Percentiles rank a stretch among this genome's conserved stretches.
phyloP scores from a whole-genome alignment of 2,113 vertebrate species.

The Oriolus oriolus region DNA sequence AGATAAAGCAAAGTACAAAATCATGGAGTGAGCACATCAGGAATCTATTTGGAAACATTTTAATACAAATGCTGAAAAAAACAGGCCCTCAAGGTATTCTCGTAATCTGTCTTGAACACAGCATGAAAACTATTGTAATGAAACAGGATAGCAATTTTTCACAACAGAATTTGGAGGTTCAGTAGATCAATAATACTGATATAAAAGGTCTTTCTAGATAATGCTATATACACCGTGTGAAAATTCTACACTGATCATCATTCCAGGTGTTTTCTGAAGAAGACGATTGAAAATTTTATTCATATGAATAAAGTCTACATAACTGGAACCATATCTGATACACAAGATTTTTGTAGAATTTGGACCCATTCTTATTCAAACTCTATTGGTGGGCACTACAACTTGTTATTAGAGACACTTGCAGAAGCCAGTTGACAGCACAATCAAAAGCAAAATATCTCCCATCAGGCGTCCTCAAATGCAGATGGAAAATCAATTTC shows the following conservation, averaged over 20 bases:
- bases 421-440: neutral
- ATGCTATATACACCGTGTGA: neutral
- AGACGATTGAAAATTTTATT: neutral
- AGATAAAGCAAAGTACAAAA: neutral
- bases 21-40: neutral
- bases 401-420: neutral
- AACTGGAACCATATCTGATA: neutral
- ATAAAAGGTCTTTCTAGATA: conserved; percentile 35
- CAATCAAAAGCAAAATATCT: conserved; percentile 23
- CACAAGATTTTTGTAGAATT: neutral
- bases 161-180: neutral
- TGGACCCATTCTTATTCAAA: neutral
- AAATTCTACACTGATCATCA: neutral
- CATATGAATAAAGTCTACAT: neutral
- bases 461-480: conserved; percentile 10
- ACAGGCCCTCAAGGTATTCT: neutral
- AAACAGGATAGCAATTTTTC: conserved; percentile 7
- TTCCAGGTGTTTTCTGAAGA: neutral
- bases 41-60: neutral
- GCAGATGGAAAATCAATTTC: conserved; percentile 49
- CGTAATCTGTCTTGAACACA: neutral
- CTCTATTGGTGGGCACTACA: neutral
- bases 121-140: conserved; percentile 10
- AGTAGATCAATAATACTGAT: neutral
- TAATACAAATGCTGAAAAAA: conserved; percentile 2